Conservation (phyloP, 2,797 vertebrate genomes). For the Pseudochromis fuscus region DNA sequence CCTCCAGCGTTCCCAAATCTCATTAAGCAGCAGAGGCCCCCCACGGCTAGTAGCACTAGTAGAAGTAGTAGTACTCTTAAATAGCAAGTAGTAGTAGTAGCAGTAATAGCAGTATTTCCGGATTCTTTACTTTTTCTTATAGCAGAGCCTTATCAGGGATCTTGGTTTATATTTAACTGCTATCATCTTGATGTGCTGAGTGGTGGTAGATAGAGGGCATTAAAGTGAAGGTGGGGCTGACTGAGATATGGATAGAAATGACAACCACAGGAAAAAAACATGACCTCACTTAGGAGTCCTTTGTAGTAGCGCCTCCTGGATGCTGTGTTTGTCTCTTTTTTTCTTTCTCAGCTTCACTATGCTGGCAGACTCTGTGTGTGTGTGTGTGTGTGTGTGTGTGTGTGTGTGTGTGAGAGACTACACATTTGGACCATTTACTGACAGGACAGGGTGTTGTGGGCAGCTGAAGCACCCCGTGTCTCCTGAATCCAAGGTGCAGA, state of each 20-base stretch:
- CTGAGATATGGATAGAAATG: constrained; percentile 61
- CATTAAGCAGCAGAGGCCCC: constrained; percentile 49
- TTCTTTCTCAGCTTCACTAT: constrained; percentile 23
- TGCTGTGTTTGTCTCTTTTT: constrained; percentile 38
- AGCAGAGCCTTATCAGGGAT: constrained; percentile 39
- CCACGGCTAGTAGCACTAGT: constrained; percentile 13
- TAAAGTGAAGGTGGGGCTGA: constrained; percentile 34
- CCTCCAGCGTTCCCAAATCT: constrained; percentile 66
- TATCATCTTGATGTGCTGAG: constrained; percentile 60
- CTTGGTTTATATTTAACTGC: constrained; percentile 56
- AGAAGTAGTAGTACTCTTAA: constrained; percentile 32
- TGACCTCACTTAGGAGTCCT: constrained; percentile 56
- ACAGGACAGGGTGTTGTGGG: constrained; percentile 63
- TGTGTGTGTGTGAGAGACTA: constrained; percentile 14
- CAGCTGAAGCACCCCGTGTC: no score
- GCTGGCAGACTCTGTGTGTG: constrained; percentile 35
- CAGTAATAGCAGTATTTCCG: constrained; percentile 3
- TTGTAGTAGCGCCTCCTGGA: constrained; percentile 50
- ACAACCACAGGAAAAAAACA: constrained; percentile 52
- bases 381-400: constrained; percentile 6
- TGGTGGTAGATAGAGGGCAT: constrained; percentile 44
- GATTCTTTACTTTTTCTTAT: not conserved
- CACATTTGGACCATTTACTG: constrained; percentile 46
- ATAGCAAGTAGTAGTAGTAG: constrained; percentile 7
- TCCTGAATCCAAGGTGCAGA: not conserved